Evolutionary conservation across 1,140 invertebrate genomes (phyloP), one percentile per base, ranked within the genome.

Genomic region (Phymastichus coffea): DNA sequence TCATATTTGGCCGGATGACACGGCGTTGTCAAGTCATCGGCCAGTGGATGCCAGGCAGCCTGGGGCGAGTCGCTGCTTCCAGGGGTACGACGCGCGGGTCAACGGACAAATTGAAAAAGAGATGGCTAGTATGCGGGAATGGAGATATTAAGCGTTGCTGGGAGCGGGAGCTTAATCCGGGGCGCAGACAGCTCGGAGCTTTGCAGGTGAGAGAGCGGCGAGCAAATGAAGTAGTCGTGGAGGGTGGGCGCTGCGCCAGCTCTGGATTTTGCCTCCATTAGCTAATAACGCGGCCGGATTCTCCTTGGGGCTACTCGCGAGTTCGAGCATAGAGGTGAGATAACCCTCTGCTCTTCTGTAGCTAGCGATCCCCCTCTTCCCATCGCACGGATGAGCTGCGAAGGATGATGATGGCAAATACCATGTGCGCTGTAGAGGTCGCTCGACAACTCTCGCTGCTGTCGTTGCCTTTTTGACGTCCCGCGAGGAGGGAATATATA

Each of bases 371-470:
- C 54, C 26, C 43, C 23, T 64, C 6, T 8, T 22, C 59, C 66
- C 68, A 73, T 74, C 72, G 72, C 37, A 58, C 70, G 73, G 72
- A 75, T 73, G 71, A 75, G 65, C 68, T 66, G 53, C 57, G 58
- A 59, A 62, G 62, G 63, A 69, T 67, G 64, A 65, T 54, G 41
- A 64, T 46, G 64, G 63, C 59, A 66, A 66, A 66, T n/a, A n/a
- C n/a, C n/a, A 68, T 54, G 55, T 65, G 56, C 53, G 37, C 35
- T 44, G 30, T 56, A 22, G 38, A 43, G 12, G 3, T 19, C 33
- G 23, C 26, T 38, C 19, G 51, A 41, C n/a, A n/a, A n/a, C n/a
- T n/a, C n/a, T n/a, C n/a, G n/a, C 51, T 47, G 28, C 35, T 20
- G 14, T 4, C 37, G 37, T 7, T 6, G n/a, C n/a, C n/a, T n/a